Evolutionary conservation across 2,797 vertebrate genomes (phyloP).

Genomic region (Percopsis omiscomaycus): DNA sequence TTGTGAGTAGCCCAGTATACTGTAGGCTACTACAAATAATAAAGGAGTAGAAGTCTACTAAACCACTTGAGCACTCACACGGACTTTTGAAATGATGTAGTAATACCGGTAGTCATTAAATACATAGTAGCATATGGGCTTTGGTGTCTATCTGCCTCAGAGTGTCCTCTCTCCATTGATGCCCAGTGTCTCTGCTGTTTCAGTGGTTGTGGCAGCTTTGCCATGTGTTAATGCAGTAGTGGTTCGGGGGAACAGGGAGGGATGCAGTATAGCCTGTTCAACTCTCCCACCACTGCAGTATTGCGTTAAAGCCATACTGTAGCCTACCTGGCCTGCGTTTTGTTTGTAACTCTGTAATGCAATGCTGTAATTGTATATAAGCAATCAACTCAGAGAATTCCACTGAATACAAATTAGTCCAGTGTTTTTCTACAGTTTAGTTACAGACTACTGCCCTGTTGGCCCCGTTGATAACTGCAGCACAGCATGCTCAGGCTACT

Average conservation of each 20-base stretch:
- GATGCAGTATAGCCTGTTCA: slow-evolving; percentile 39
- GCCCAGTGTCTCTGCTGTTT: not conserved
- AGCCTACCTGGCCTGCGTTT: too few relatives aligned
- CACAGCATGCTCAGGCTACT: too few relatives aligned
- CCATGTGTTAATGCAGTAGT: slow-evolving; percentile 28
- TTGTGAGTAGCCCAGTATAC: too few relatives aligned
- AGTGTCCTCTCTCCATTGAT: too few relatives aligned
- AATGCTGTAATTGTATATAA: not conserved
- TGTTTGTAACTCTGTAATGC: not conserved
- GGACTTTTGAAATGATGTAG: not conserved
- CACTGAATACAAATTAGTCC: not conserved
- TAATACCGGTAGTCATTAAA: too few relatives aligned
- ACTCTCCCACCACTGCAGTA: slow-evolving; percentile 37
- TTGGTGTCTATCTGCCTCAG: too few relatives aligned
- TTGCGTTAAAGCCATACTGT: slow-evolving; percentile 8
- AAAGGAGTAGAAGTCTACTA: not conserved
- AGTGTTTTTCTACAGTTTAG: too few relatives aligned
- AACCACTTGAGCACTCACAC: not conserved
- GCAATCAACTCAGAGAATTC: slow-evolving; percentile 8
- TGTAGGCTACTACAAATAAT: too few relatives aligned
- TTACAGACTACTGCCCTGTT: too few relatives aligned
- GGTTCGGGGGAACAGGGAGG: slow-evolving; percentile 20
- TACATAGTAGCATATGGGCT: too few relatives aligned
- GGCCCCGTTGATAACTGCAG: too few relatives aligned
- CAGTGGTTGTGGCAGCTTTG: slow-evolving; percentile 20